Evolutionary conservation across 2,113 vertebrate genomes (phyloP).

Genomic region (Lampris megalopsis): DNA sequence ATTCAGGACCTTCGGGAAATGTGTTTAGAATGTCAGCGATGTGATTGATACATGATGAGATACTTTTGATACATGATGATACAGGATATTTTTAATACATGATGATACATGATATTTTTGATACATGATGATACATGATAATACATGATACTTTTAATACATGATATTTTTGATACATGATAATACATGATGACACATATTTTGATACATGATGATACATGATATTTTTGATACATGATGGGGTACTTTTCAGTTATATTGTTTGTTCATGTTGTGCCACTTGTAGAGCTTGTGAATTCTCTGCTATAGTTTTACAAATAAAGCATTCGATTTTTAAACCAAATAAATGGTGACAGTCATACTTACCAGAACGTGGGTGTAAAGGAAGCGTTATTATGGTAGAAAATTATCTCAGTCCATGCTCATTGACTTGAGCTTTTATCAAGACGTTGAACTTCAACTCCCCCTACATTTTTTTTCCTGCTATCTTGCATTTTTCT

Average conservation of each 20-base stretch:
- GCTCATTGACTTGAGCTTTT: conserved; percentile 12
- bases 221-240: conserved; percentile 54
- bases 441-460: neutral
- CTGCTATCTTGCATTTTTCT: neutral
- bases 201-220: conserved; percentile 2
- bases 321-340: conserved; percentile 21
- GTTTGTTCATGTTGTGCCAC: conserved; percentile 39
- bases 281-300: conserved; percentile 20
- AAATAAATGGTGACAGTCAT: conserved; percentile 2
- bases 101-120: no score
- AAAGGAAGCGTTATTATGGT: neutral
- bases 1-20: conserved; percentile 40
- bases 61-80: conserved; percentile 5
- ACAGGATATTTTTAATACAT: no score
- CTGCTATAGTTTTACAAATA: neutral
- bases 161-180: no score
- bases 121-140: no score
- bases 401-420: conserved; percentile 9
- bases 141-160: no score
- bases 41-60: conserved; percentile 59
- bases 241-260: conserved; percentile 56
- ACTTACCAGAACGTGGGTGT: neutral
- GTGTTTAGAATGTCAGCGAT: conserved; percentile 37
- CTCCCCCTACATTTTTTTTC: neutral
- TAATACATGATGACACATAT: no score